phyloP scores from a whole-genome alignment of 2,113 vertebrate species.

The Neodon shergylaensis region DNA sequence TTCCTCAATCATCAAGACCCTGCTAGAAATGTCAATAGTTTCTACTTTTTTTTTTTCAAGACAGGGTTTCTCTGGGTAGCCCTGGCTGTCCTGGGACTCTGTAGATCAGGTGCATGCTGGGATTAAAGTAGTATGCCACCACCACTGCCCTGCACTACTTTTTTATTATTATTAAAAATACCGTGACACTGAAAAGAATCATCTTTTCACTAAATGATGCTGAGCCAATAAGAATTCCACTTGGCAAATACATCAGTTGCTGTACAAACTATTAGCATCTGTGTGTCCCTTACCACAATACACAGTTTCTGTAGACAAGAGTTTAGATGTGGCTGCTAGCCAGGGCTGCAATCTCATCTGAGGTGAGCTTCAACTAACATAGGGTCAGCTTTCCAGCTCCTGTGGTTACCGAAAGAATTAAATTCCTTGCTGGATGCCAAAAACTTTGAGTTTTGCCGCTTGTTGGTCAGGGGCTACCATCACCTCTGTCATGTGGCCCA shows the following conservation, averaged over 20 bases:
- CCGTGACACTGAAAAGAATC: background rate
- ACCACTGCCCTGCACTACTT: background rate
- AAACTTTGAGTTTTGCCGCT: background rate
- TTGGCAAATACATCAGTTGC: background rate
- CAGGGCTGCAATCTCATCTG: background rate
- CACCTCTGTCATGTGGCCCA: too few relatives aligned
- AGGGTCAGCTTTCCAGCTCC: background rate
- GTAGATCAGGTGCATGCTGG: background rate
- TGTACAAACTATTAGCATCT: background rate
- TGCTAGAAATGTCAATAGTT: conserved; percentile 6
- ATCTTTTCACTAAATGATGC: background rate
- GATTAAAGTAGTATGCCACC: background rate
- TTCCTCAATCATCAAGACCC: background rate
- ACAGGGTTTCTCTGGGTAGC: background rate
- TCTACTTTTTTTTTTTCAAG: background rate
- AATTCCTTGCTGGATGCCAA: background rate
- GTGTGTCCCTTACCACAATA: background rate
- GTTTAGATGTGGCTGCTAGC: background rate
- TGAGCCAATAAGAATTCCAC: background rate
- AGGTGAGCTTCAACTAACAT: background rate
- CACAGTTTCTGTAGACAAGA: background rate
- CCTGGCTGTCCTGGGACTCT: background rate
- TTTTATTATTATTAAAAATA: background rate
- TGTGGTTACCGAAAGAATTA: background rate
- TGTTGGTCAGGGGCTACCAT: background rate